Evolutionary conservation across 2,113 vertebrate species (phyloP).

Genomic region (Rhinogobius similis): DNA sequence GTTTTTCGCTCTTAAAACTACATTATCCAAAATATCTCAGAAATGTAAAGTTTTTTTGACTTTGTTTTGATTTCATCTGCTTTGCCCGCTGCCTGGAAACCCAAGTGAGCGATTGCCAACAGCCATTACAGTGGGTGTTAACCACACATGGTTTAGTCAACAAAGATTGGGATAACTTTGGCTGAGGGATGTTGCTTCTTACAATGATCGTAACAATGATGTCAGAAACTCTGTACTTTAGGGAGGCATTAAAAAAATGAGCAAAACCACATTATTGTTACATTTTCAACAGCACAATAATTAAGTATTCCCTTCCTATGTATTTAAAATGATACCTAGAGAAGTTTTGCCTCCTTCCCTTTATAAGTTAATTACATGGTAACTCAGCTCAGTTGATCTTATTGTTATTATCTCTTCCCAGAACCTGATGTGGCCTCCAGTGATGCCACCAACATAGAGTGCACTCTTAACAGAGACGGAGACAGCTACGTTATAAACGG

Average conservation of each 20-base stretch:
- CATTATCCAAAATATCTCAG: neutral
- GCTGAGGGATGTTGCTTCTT: neutral
- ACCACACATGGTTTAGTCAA: constrained; percentile 14
- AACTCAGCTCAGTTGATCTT: neutral
- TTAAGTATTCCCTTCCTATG: neutral
- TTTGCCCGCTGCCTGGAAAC: constrained; percentile 40
- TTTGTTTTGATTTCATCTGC: constrained; percentile 26
- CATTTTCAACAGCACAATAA: neutral
- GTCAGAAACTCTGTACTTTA: neutral
- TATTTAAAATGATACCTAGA: neutral
- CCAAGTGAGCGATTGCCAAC: constrained; percentile 13
- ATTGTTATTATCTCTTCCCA: constrained; percentile 40
- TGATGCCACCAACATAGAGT: constrained; percentile 91
- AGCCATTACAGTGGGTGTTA: constrained; percentile 40
- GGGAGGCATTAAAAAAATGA: neutral
- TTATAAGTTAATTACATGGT: neutral
- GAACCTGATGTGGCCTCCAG: constrained; percentile 93
- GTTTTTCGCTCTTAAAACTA: neutral
- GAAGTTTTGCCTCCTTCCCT: neutral
- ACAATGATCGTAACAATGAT: neutral
- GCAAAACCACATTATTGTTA: neutral
- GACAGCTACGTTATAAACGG: constrained; percentile 84
- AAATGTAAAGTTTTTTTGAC: constrained; percentile 30
- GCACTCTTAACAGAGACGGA: constrained; percentile 79
- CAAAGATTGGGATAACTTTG: constrained; percentile 18